Conservation (phyloP, 23 tunicate genomes). For the Clavelina lepadiformis region DNA sequence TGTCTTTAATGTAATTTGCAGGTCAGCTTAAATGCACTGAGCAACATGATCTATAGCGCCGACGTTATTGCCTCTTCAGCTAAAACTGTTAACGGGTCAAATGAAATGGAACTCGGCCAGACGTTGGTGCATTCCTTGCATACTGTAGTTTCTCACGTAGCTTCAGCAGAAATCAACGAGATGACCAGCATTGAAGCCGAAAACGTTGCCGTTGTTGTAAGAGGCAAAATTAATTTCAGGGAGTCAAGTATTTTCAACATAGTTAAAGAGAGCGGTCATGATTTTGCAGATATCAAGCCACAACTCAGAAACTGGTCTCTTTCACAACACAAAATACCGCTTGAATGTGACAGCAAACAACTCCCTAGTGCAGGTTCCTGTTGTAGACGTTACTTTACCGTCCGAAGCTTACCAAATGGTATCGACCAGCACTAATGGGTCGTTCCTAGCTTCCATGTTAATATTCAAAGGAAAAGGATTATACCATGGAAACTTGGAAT, state of each 20-base stretch:
- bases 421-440: neutral
- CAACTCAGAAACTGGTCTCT: no score
- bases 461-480: slow-evolving; percentile 7
- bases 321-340: neutral
- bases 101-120: neutral
- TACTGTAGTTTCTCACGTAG: slow-evolving; percentile 16
- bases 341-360: neutral
- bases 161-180: neutral
- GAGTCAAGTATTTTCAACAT: no score
- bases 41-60: neutral
- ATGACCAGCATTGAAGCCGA: slow-evolving; percentile 3
- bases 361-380: neutral
- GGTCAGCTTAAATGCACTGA: neutral
- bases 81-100: neutral
- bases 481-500: no score
- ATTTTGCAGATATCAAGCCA: no score
- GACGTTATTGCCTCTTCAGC: neutral
- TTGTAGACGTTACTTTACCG: neutral
- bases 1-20: neutral
- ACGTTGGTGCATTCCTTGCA: slow-evolving; percentile 7
- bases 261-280: no score
- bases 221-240: neutral
- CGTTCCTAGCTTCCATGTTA: neutral
- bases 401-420: slow-evolving; percentile 7
- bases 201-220: slow-evolving; percentile 15